Conservation (phyloP, 2,888 invertebrate species). For the Spilosoma lubricipeda region DNA sequence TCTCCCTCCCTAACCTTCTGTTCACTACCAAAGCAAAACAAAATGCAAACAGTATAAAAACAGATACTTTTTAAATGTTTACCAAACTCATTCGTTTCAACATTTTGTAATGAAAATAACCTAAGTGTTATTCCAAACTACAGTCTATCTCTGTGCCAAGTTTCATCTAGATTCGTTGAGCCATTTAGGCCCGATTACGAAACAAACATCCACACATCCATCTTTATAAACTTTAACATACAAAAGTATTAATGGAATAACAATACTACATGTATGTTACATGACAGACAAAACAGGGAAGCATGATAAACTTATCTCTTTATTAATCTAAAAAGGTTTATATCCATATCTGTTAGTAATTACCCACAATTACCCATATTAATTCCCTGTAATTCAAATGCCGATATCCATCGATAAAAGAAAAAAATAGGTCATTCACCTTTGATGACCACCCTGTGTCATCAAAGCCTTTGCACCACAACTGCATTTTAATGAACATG, state of each 20-base stretch:
- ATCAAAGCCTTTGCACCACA: constrained; percentile 29
- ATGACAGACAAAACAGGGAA: neutral
- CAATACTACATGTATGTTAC: neutral
- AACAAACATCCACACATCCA: neutral
- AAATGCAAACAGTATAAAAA: no score
- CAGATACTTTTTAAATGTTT: no score
- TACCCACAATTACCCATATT: constrained; percentile 23
- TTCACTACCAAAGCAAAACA: no score
- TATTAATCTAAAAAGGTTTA: constrained; percentile 30
- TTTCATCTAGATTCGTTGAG: no score
- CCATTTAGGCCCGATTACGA: no score
- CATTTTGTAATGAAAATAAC: no score
- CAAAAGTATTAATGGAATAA: neutral
- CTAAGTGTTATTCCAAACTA: no score
- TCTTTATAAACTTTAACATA: neutral
- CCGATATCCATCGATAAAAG: constrained; percentile 45
- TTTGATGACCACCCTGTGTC: constrained; percentile 53
- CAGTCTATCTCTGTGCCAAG: no score
- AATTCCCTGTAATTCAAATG: constrained; percentile 38
- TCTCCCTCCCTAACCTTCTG: no score
- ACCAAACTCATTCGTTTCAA: no score
- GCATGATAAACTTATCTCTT: constrained; percentile 14
- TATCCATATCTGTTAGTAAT: constrained; percentile 21
- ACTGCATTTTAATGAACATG: constrained; percentile 35
- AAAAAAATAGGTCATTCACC: constrained; percentile 62